phyloP scores from a whole-genome alignment of 2,797 vertebrate genomes.

The Enteromius afrohamiltoni region DNA sequence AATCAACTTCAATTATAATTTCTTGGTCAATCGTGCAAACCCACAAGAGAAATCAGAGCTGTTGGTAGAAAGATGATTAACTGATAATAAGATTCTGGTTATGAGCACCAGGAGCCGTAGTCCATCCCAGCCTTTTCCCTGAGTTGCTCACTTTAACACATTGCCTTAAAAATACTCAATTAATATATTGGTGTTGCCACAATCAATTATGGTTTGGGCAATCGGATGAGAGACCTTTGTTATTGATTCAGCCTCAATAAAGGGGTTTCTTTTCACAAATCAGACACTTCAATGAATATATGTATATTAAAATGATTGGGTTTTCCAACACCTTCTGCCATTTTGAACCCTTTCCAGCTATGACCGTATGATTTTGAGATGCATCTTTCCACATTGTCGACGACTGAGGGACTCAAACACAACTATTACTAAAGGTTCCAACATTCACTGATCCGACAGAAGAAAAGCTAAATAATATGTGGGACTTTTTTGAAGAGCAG shows the following conservation, averaged over 20 bases:
- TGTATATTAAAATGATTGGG: not conserved
- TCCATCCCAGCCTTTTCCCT: not conserved
- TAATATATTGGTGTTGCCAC: not conserved
- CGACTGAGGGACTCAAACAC: not conserved
- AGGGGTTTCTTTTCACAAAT: not conserved
- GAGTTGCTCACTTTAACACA: constrained; percentile 2
- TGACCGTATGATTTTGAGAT: not conserved
- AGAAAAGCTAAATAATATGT: not conserved
- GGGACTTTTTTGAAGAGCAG: not conserved
- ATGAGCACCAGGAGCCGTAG: not conserved
- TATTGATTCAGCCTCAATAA: not conserved
- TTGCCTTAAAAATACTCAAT: constrained; percentile 23
- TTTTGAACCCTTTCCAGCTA: not conserved
- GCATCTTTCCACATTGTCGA: not conserved
- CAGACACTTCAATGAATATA: not conserved
- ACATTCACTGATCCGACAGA: not conserved
- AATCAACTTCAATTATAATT: constrained; percentile 53
- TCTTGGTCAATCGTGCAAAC: constrained; percentile 42
- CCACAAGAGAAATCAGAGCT: constrained; percentile 45
- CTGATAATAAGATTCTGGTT: constrained; percentile 50
- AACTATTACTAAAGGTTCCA: not conserved
- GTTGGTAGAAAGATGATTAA: constrained; percentile 46
- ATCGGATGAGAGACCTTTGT: not conserved
- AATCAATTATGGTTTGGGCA: not conserved
- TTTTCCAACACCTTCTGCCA: not conserved